Evolutionary conservation across 2,113 vertebrate genomes (phyloP), one percentile per base, ranked within the genome.

Genomic region (Prionailurus bengalensis): DNA sequence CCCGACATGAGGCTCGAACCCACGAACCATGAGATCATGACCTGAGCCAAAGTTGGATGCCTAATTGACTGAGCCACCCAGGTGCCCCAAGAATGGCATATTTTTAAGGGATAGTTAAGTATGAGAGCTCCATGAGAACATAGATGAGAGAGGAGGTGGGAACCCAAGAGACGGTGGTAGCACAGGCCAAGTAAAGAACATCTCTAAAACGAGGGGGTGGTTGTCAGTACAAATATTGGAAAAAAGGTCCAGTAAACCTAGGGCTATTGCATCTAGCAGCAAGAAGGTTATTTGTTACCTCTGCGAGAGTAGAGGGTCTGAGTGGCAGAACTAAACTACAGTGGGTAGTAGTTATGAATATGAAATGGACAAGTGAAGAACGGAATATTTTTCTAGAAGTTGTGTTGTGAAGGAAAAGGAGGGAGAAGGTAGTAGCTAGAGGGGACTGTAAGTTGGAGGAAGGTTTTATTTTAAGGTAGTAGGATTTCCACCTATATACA

Each of bases 381-480:
- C 15, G 79, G 53, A 21, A 48, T 33, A 45, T 4, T 73, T 89
- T 65, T 80, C 51, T 84, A 93, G 63, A 45, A 55, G 39, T 58
- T 94, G 39, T 78, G 16, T 53, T 73, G 9, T 61, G 61, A 82
- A 42, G 76, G 39, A 68, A 76, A 92, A 39, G 68, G 70, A 55
- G 79, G 76, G 33, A 61, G 65, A 73, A 82, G 48, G 25, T 89
- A 39, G 68, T 83, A 76, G n/a, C 61, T 90, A 51, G 71, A 96
- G 15, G 79, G 65, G 31, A 80, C 16, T 86, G 63, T 31, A 39
- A 9, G 51, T 71, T 84, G n/a, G 51, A 78, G 31, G 36, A 68
- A 48, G 33, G n/a, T 61, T 94, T 85, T 96, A 68, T 83, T 83
- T 86, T 71, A 81, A 86, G 71, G 23, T 90, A 53, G 21, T 68